Conservation (phyloP, 2,113 vertebrate species). For the Silurus asotus region DNA sequence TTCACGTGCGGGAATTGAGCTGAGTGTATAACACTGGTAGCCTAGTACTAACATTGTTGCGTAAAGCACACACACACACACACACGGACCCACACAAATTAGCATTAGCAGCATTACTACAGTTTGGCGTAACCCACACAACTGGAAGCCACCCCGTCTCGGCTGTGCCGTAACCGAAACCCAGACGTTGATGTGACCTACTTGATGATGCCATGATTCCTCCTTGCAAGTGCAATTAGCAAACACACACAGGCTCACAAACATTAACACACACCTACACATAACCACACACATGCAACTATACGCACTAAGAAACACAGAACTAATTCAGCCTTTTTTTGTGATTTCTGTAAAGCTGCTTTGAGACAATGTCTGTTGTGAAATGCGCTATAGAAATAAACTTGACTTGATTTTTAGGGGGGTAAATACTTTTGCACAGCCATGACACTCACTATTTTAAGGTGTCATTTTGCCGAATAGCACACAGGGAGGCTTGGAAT, state of each 20-base stretch:
- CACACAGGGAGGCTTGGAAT: neutral
- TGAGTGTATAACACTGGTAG: neutral
- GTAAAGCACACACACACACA: neutral
- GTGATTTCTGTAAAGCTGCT: no score
- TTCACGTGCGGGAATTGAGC: neutral
- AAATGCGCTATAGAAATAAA: no score
- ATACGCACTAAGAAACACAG: neutral
- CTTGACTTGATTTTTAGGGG: no score
- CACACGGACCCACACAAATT: neutral
- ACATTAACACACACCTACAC: constrained; percentile 23
- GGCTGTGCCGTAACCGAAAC: neutral
- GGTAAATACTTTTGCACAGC: neutral
- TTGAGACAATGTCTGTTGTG: no score
- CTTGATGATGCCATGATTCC: neutral
- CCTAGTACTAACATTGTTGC: neutral
- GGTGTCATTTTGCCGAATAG: neutral
- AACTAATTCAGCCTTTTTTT: neutral
- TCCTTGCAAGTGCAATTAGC: constrained; percentile 23
- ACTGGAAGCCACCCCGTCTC: neutral
- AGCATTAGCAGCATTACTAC: neutral
- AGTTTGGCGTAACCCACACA: neutral
- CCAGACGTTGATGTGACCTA: constrained; percentile 19
- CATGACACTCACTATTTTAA: neutral
- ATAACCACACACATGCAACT: neutral
- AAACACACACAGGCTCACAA: constrained; percentile 1